These are phyloP conservation scores for Mus pahari DNA, from an alignment of 2,113 vertebrate species.

Conservation along the genomic window DNA sequence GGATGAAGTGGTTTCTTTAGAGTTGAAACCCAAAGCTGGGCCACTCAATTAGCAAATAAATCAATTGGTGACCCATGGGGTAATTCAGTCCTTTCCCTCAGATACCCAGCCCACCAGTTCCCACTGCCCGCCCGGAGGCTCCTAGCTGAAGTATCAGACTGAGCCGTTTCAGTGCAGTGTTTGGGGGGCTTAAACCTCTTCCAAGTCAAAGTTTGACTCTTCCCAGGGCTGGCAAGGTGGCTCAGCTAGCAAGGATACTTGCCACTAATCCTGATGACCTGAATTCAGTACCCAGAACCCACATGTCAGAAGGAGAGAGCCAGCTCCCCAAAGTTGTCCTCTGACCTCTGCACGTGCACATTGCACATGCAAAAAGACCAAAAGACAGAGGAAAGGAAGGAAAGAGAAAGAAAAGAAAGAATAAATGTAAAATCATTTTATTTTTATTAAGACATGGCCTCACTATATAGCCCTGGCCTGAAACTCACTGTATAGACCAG, in stretches of 20 bases:
- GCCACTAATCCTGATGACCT: background rate
- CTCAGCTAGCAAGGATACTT: background rate
- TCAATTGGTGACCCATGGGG: constrained; percentile 67
- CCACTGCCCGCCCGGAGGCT: background rate
- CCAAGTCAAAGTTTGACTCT: constrained; percentile 1
- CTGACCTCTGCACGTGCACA: background rate
- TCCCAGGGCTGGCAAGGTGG: background rate
- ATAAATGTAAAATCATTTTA: background rate
- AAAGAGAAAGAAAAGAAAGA: background rate
- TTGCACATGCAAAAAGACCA: background rate
- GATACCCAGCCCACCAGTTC: constrained; percentile 24
- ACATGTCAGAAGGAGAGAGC: background rate
- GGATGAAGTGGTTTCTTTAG: constrained; percentile 77
- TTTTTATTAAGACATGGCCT: background rate
- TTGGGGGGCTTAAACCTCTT: background rate
- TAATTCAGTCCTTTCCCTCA: constrained; percentile 58
- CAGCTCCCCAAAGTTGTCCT: background rate
- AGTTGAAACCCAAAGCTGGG: constrained; percentile 65
- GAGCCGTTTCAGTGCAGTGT: background rate
- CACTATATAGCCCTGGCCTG: background rate
- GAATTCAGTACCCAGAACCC: too few relatives aligned
- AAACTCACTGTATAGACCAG: too few relatives aligned
- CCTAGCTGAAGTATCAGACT: constrained; percentile 19
- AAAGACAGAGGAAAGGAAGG: background rate
- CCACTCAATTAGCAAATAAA: constrained; percentile 79